Conservation (phyloP, 2,888 invertebrate genomes). For the Chironomus tentans region DNA sequence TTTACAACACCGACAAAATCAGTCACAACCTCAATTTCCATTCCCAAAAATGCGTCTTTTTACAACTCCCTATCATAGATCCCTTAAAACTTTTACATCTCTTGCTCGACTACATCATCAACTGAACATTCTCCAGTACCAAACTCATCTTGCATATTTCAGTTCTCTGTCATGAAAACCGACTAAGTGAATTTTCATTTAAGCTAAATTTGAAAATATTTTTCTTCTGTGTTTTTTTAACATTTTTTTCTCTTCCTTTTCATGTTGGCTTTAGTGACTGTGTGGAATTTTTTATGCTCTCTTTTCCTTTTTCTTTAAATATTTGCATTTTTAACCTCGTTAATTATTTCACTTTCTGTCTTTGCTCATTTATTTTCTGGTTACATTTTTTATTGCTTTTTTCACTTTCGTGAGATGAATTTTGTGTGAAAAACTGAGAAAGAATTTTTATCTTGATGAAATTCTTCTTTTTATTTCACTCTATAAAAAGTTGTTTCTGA, state of each 20-base stretch:
- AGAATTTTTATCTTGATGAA: background rate
- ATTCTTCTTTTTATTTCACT: background rate
- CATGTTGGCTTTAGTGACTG: too few species aligned
- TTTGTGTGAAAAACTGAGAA: background rate
- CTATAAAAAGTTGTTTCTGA: too few species aligned
- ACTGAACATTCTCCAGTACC: background rate
- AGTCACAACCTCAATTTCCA: too few species aligned
- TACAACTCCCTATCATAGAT: too few species aligned
- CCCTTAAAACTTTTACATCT: too few species aligned
- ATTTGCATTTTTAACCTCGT: background rate
- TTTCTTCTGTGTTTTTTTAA: background rate
- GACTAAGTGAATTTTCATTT: constrained; percentile 5
- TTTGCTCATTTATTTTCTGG: background rate
- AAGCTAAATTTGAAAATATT: background rate
- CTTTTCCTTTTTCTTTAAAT: background rate
- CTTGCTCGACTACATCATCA: too few species aligned
- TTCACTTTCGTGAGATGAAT: background rate
- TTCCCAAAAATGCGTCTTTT: too few species aligned
- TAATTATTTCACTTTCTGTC: background rate
- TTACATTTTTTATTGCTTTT: background rate
- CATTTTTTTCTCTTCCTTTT: background rate
- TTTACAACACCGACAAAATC: too few species aligned
- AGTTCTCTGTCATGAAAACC: background rate
- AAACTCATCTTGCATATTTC: background rate
- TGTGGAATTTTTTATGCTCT: too few species aligned